phyloP scores from a whole-genome alignment of 2,888 invertebrate species.

The Pollenia griseotomentosa region DNA sequence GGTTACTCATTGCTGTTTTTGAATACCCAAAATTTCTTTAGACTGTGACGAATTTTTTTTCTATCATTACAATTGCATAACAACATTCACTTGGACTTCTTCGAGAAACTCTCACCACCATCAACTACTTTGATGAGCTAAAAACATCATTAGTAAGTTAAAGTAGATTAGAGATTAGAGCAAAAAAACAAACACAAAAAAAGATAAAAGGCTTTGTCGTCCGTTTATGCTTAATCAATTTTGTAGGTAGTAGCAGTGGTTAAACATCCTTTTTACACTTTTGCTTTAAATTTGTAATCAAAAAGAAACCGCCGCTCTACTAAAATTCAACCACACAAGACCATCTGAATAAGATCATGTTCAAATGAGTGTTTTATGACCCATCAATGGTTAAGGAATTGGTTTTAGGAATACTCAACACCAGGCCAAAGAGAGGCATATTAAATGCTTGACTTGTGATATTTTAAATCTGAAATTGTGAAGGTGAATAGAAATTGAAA shows the following conservation, averaged over 20 bases:
- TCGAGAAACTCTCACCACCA: slow-evolving; percentile 44
- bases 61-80: not conserved
- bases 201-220: slow-evolving; percentile 54
- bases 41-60: slow-evolving; percentile 60
- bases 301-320: slow-evolving; percentile 47
- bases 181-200: not conserved
- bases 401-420: slow-evolving; percentile 5
- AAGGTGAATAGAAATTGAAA: too few species aligned
- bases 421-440: not conserved
- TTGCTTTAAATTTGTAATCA: slow-evolving; percentile 39
- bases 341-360: slow-evolving; percentile 66
- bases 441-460: too few species aligned
- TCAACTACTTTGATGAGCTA: not conserved
- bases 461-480: too few species aligned
- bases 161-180: slow-evolving; percentile 40
- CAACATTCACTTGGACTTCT: slow-evolving; percentile 45
- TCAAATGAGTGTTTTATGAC: slow-evolving; percentile 40
- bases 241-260: slow-evolving; percentile 68
- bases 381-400: slow-evolving; percentile 21
- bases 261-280: slow-evolving; percentile 73
- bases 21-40: slow-evolving; percentile 13
- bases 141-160: slow-evolving; percentile 52
- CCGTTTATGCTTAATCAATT: slow-evolving; percentile 68
- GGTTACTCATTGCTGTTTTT: slow-evolving; percentile 62
- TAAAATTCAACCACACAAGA: slow-evolving; percentile 14